Evolutionary conservation across 2,888 invertebrate species (phyloP), one percentile per base, ranked within the genome.

Genomic region (Amiota minor): DNA sequence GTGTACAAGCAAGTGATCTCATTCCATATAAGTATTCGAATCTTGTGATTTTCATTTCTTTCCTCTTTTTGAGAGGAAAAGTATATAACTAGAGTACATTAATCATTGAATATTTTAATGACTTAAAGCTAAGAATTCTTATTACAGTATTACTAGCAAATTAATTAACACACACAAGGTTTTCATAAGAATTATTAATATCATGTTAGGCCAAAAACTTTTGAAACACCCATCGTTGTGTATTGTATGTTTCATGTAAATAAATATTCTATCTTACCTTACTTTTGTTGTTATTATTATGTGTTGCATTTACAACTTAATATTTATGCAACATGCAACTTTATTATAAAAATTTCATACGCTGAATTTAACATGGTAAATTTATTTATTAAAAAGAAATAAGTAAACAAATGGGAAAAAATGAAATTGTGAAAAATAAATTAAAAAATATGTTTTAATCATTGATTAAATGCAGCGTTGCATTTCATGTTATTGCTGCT

Each of bases 361-460:
- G 62, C 62, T 14, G 62, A 14, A 14, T 62, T 62, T 23, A 62
- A 62, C 50, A 53, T 23, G 50, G n/a, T 23, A n/a, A 16, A 53
- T 53, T n/a, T n/a, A 62, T 35, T 68, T 47, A 14, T 18, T 47
- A 65, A 46, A 65, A 47, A 20, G 11, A 65, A 46, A 65, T 47
- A 47, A 20, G 53, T 50, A 49, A 49, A 67, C 50, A 20, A n/a
- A 68, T n/a, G 35, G 35, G 35, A 59, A 59, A 59, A 16, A 59
- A 20, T 18, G 11, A 20, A 59, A 59, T 18, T 20, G 11, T 4
- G 4, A 59, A 59, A n/a, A 4, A 53, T 53, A 16, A 53, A n/a
- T 53, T 53, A 11, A 14, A 62, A 68, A 68, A 68, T 68, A 68
- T 68, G 67, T 53, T 68, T 68, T 68, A 68, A 68, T 68, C 67